Evolutionary conservation across 2,113 vertebrate species (phyloP).

Genomic region (Ammodytes dubius): DNA sequence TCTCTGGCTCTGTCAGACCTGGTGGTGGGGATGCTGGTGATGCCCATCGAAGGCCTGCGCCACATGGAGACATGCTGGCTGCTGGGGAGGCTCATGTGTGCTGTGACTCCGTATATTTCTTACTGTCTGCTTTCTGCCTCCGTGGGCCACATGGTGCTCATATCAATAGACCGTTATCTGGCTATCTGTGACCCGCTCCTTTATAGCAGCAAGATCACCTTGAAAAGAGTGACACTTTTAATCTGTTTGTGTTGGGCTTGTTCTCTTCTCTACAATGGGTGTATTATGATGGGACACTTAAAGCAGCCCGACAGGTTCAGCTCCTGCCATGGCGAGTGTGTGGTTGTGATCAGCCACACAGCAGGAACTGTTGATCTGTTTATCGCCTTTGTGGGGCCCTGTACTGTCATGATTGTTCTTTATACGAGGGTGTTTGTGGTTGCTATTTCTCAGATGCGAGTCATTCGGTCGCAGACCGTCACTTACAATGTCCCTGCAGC

Average conservation of each 20-base stretch:
- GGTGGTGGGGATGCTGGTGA: constrained; percentile 81
- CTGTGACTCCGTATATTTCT: constrained; percentile 56
- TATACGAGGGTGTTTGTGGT: constrained; percentile 69
- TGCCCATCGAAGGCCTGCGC: constrained; percentile 84
- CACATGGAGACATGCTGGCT: constrained; percentile 76
- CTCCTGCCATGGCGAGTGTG: constrained; percentile 65
- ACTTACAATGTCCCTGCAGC: not conserved
- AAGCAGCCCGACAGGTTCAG: constrained; percentile 35
- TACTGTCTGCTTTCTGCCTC: constrained; percentile 65
- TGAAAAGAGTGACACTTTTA: constrained; percentile 23
- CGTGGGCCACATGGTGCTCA: constrained; percentile 72
- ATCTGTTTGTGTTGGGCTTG: constrained; percentile 71
- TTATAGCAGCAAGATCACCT: constrained; percentile 63
- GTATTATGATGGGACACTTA: constrained; percentile 57
- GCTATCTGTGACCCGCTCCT: constrained; percentile 74
- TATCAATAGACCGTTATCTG: constrained; percentile 72
- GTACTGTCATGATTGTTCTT: constrained; percentile 58
- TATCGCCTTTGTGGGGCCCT: constrained; percentile 66
- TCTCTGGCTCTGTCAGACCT: constrained; percentile 80
- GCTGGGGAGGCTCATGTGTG: constrained; percentile 67
- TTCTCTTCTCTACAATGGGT: constrained; percentile 57
- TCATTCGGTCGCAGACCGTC: constrained; percentile 35
- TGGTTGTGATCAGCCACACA: constrained; percentile 55
- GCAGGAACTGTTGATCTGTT: constrained; percentile 57
- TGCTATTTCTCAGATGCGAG: constrained; percentile 70